Evolutionary conservation across 2,113 vertebrate species (phyloP), one percentile per base, ranked within the genome.

Genomic region (Scortum barcoo): DNA sequence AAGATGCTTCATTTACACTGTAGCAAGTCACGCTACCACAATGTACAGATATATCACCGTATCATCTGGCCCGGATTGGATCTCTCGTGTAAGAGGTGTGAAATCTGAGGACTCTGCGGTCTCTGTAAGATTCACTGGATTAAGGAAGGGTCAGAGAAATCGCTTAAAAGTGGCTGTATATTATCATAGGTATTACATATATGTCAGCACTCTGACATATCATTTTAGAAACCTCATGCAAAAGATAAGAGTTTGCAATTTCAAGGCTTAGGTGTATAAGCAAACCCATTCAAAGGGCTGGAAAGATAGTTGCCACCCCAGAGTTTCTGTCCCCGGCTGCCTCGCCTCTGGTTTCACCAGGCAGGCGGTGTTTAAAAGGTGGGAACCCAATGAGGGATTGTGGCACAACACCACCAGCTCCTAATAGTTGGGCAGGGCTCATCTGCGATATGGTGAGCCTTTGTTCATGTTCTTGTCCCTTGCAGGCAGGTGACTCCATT

Each of bases 51-150:
- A 53, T 57, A n/a, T 72, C 51, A 33, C 38, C 61, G 19, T 26
- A 75, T 84, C 61, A 69, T 73, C 60, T 81, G 61, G 76, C 56
- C 74, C 58, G 7, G 24, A 69, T 80, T 78, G 69, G 63, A 78
- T 82, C 28, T 78, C 63, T 68, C 28, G 33, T 78, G 40, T 24
- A 62, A 67, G 67, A 79, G 58, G 54, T 24, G 13, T 53, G 30
- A 82, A 51, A 72, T 38, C 7, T 56, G 40, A 85, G 48, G 6
- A 50, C 53, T 62, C 36, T 67, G 71, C 60, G 40, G 44, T 60
- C 65, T 73, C 22, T 60, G 5, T 70, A 33, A 44, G 56, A 57
- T 76, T 58, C 30, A 63, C 51, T 48, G 73, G 51, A 65, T 81
- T 86, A 63, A 58, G 11, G 66, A 73, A 61, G 20, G 54, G 33